Percentiles rank a stretch among this genome's conserved stretches.
These are phyloP conservation scores for Ciconia boyciana DNA, from an alignment of 2,113 vertebrate genomes.

Conservation along the genomic window DNA sequence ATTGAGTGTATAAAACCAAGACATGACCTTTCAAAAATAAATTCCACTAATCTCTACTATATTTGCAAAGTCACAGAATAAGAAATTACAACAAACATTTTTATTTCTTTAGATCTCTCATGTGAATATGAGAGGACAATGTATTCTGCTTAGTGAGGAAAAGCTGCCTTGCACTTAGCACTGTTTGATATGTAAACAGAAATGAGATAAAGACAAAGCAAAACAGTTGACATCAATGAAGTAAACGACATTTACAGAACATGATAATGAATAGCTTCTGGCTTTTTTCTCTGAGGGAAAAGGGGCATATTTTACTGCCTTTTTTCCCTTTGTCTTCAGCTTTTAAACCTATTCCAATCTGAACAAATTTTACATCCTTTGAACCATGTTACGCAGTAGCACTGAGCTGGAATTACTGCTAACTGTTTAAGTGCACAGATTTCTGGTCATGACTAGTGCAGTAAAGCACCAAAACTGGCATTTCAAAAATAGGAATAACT, in stretches of 20 bases:
- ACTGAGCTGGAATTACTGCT: background rate
- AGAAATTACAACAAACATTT: background rate
- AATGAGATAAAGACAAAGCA: conserved; percentile 46
- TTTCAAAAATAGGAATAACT: background rate
- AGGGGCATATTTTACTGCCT: background rate
- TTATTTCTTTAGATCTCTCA: background rate
- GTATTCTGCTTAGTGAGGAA: background rate
- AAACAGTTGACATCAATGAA: conserved; percentile 29
- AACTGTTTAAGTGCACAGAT: background rate
- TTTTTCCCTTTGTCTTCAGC: background rate
- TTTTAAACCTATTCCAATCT: background rate
- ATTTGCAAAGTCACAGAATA: background rate
- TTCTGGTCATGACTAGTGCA: background rate
- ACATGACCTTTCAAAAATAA: background rate
- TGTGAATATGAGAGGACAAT: background rate
- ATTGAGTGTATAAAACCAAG: background rate
- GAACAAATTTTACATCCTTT: background rate
- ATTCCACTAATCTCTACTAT: background rate
- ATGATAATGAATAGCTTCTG: background rate
- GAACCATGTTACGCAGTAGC: background rate
- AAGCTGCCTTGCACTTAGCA: conserved; percentile 11
- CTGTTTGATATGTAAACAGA: conserved; percentile 55
- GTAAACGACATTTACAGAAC: background rate
- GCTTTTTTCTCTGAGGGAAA: background rate
- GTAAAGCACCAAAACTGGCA: background rate